These are phyloP conservation scores for Xerus inauris DNA, from an alignment of 2,113 vertebrate genomes.

Conservation along the genomic window DNA sequence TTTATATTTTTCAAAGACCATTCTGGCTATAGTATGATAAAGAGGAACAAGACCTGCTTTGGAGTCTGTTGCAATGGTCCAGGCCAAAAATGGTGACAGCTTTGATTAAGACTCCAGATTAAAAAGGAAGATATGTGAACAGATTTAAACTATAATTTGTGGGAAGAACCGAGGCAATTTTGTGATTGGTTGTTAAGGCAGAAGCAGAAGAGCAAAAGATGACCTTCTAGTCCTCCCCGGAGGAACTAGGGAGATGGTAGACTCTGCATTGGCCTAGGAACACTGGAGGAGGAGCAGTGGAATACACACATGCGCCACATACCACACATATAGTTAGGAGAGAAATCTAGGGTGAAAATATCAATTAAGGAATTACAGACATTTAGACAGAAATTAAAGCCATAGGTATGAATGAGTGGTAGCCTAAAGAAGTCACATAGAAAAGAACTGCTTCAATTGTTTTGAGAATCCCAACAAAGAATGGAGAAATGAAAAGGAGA, in stretches of 20 bases:
- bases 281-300: background rate
- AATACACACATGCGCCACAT: background rate
- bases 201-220: background rate
- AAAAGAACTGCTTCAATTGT: background rate
- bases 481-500: background rate
- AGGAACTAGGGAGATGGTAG: background rate
- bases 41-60: background rate
- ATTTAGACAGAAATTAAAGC: background rate
- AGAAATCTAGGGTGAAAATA: conserved; percentile 1
- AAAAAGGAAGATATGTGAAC: background rate
- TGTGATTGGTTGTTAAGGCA: background rate
- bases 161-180: background rate
- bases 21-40: background rate
- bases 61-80: background rate
- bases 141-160: background rate
- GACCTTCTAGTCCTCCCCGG: background rate
- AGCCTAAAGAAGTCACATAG: background rate
- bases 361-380: background rate
- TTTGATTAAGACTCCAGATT: background rate
- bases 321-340: background rate
- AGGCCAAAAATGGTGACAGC: background rate
- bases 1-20: background rate
- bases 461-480: background rate
- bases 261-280: background rate
- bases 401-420: background rate